phyloP scores from a whole-genome alignment of 1,140 invertebrate species.

The Lucilia cuprina region DNA sequence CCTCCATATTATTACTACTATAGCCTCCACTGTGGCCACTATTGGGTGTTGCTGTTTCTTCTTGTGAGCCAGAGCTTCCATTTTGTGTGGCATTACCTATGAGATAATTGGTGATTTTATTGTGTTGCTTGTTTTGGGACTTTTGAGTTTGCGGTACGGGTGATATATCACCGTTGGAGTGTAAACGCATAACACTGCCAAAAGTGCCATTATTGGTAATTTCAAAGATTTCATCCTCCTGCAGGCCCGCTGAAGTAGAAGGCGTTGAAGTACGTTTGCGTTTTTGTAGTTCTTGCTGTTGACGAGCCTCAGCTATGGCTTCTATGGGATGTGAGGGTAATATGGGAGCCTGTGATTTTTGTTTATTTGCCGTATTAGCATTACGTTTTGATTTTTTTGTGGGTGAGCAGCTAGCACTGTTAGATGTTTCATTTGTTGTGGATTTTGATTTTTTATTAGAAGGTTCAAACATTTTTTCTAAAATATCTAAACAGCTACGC shows the following conservation, averaged over 20 bases:
- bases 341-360: constrained; percentile 11
- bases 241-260: not conserved
- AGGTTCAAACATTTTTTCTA: constrained; percentile 55
- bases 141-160: constrained; percentile 44
- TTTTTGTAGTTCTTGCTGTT: not conserved
- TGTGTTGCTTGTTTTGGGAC: constrained; percentile 43
- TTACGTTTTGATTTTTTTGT: not conserved
- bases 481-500: constrained; percentile 55
- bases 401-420: not conserved
- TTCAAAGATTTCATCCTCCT: constrained; percentile 57
- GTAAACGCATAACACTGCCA: constrained; percentile 52
- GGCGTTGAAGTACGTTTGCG: not conserved
- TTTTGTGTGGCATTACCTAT: constrained; percentile 44
- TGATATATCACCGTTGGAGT: constrained; percentile 51
- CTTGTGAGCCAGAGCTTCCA: constrained; percentile 12
- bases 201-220: constrained; percentile 58
- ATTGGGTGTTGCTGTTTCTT: constrained; percentile 20
- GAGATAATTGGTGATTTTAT: constrained; percentile 59
- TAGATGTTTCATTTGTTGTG: not conserved
- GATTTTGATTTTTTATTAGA: not conserved
- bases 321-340: constrained; percentile 28
- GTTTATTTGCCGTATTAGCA: not conserved
- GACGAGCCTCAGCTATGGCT: not conserved
- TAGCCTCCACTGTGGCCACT: not conserved
- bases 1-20: constrained; percentile 4